A percentile compares a stretch with the other conserved stretches of the same genome.
These are phyloP conservation scores for Picus viridis DNA, from an alignment of 2,797 vertebrate genomes.

Conservation along the genomic window DNA sequence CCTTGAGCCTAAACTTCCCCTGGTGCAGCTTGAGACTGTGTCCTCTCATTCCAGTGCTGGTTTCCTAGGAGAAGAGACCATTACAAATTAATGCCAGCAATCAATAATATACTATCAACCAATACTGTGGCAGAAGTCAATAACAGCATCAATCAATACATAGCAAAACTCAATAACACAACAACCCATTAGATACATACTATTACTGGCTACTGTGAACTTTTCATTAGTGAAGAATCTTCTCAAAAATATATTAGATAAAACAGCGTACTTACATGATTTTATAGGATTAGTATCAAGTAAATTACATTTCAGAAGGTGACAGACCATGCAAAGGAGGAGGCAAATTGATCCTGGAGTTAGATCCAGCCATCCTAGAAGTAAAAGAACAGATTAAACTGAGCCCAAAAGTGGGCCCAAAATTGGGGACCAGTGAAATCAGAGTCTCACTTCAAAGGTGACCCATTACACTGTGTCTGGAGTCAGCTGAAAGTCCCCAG, in stretches of 20 bases:
- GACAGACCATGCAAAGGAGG: not conserved
- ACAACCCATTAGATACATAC: not conserved
- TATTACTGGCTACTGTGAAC: not conserved
- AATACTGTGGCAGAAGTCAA: not conserved
- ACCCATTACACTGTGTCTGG: not conserved
- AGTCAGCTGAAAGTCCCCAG: fast-evolving
- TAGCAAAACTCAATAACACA: not conserved
- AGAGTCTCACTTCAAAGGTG: not conserved
- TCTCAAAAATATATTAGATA: not conserved
- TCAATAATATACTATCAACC: not conserved
- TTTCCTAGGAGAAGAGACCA: too few species aligned
- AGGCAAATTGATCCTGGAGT: not conserved
- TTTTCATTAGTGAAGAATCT: not conserved
- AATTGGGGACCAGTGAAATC: not conserved
- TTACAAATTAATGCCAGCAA: not conserved
- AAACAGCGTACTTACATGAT: not conserved
- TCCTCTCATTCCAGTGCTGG: too few species aligned
- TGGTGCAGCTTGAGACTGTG: too few species aligned
- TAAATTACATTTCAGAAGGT: not conserved
- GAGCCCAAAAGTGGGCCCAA: not conserved
- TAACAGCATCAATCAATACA: not conserved
- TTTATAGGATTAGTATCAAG: not conserved
- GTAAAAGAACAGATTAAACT: not conserved
- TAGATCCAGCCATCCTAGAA: not conserved
- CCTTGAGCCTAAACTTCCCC: too few species aligned